Percentiles rank a stretch among this genome's conserved stretches.
These are phyloP conservation scores for Clarias platycephalus DNA, from an alignment of 2,797 vertebrate genomes.

Conservation along the genomic window DNA sequence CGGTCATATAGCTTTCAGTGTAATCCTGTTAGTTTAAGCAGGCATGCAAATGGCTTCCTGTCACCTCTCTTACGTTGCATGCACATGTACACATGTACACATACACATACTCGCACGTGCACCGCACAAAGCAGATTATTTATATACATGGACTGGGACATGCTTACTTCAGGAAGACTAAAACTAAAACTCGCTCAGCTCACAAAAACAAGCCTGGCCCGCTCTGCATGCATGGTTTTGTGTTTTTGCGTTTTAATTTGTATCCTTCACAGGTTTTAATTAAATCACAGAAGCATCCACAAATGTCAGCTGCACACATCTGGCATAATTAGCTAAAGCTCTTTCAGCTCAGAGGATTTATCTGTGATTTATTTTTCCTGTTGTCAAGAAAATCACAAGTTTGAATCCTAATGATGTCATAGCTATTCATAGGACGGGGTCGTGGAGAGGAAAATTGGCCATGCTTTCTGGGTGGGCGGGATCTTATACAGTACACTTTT, in stretches of 20 bases:
- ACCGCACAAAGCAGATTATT: not conserved
- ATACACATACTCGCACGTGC: not conserved
- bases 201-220: not conserved
- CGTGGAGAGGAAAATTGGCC: not conserved
- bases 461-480: not conserved
- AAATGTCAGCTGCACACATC: conserved; percentile 42
- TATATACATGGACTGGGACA: conserved; percentile 18
- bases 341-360: conserved; percentile 9
- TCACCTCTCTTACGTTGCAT: conserved; percentile 23
- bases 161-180: not conserved
- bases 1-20: conserved; percentile 52
- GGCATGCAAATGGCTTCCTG: conserved; percentile 48
- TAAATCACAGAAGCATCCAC: conserved; percentile 32
- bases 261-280: conserved; percentile 12
- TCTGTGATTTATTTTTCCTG: not conserved
- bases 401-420: not conserved
- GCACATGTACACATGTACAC: not conserved
- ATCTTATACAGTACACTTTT: not conserved
- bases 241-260: not conserved
- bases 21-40: conserved; percentile 55
- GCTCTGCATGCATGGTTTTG: not conserved
- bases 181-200: not conserved
- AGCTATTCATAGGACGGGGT: not conserved
- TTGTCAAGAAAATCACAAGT: not conserved
- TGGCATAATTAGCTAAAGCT: conserved; percentile 19